These are phyloP conservation scores for Caenorhabditis sp. DNA, from an alignment of 2,888 invertebrate species.

Conservation along the genomic window DNA sequence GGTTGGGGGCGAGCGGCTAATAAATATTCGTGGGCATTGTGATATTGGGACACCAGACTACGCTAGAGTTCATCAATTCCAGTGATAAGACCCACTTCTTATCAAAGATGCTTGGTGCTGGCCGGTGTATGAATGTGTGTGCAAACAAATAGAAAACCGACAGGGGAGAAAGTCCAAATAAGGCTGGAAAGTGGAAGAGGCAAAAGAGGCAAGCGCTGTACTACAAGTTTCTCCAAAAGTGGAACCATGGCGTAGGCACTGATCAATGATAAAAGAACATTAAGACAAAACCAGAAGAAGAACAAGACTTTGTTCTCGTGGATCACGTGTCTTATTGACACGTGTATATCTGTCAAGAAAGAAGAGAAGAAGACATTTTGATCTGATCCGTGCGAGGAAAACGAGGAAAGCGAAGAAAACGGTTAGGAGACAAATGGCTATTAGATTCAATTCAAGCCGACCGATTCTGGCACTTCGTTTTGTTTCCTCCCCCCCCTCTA, in stretches of 20 bases:
- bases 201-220: slow-evolving; percentile 21
- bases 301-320: neutral
- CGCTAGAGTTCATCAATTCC: slow-evolving; percentile 48
- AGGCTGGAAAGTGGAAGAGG: slow-evolving; percentile 7
- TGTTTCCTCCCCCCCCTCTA: slow-evolving; percentile 19
- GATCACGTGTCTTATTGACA: neutral
- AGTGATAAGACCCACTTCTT: slow-evolving; percentile 17
- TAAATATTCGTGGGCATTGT: slow-evolving; percentile 43
- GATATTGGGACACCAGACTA: slow-evolving; percentile 32
- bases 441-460: slow-evolving; percentile 19
- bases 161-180: slow-evolving; percentile 33
- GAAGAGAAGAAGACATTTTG: too few relatives aligned
- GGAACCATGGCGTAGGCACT: slow-evolving; percentile 14
- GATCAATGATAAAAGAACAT: slow-evolving; percentile 15
- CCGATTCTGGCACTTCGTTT: slow-evolving; percentile 30
- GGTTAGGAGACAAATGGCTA: neutral
- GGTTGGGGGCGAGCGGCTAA: slow-evolving; percentile 2
- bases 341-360: neutral
- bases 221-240: slow-evolving; percentile 28
- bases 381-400: neutral
- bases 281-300: slow-evolving; percentile 7
- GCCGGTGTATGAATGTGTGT: slow-evolving; percentile 4
- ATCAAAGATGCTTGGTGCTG: neutral
- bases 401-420: slow-evolving; percentile 30
- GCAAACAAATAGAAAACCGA: slow-evolving; percentile 8